Evolutionary conservation across 2,113 vertebrate species (phyloP), one percentile per base, ranked within the genome.

Genomic region (Glaucomys volans): DNA sequence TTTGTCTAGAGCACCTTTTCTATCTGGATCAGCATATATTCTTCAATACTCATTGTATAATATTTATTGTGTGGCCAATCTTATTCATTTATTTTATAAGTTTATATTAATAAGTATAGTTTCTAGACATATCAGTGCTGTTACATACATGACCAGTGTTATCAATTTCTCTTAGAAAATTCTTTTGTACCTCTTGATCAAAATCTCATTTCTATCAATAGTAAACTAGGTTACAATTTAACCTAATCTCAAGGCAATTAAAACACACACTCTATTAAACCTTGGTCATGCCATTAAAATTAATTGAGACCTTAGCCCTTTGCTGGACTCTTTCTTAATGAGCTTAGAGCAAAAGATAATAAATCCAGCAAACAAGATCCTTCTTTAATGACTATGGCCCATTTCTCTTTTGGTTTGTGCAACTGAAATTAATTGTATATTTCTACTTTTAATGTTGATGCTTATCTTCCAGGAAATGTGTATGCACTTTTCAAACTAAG

Each of bases 291-390:
- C 42, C 62, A 96, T 96, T 97, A 97, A 97, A 98, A 97, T 97
- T 95, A 98, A 97, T 97, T 96, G 93, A 97, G 91, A 97, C 35
- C 67, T 97, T 97, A 91, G 50, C 18, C 95, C 94, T 97, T 98
- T 75, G 4, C 64, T 95, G 80, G 71, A 96, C 94, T 96, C 62
- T 98, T 98, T 95, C 87, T 98, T 98, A 97, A 98, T 96, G 94
- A 97, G 40, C 87, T 97, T 98, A 93, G 95, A 62, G 79, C 81
- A 95, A 97, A 98, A 90, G 14, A 71, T 97, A 76, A 97, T 97
- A 97, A 97, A 97, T 97, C 79, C 75, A 71, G 87, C 91, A 95
- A 96, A 98, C 44, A 84, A 95, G 91, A 76, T 93, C 28, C 64
- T 37, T 94, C 87, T 95, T 75, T 50, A 97, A 79, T 90, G 85